Base-by-base conservation (phyloP, 2,113 vertebrate genomes). In the Pungitius pungitius region DNA sequence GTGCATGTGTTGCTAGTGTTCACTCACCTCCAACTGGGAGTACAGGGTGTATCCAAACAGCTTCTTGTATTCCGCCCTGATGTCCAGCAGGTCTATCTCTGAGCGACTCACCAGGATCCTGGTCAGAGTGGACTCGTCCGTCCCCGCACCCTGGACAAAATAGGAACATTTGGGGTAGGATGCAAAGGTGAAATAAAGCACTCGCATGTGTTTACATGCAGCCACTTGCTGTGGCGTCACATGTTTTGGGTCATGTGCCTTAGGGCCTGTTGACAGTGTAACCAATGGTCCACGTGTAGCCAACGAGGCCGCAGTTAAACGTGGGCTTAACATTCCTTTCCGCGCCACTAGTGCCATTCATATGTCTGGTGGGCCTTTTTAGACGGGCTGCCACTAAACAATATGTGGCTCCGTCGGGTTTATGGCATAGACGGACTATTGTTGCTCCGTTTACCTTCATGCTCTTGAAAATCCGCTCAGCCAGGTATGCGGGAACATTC, bases 41-140 rank as follows among this genome's bases (percentile, higher is more conserved):
- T 93, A 81, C 6, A 97, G 89, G 1, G 95, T 93, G 30, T 24
- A 62, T 56, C 96, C 95, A 76, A 87, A 95, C 30, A 92, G 82
- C 77, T 95, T 96, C 87, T 96, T 96, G 78, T 94, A 97, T 82
- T 96, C 95, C 0, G 84, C 81, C 88, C 87, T 94, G 85, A 97
- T 95, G 85, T 97, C 96, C 92, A 94, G 14, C 82, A 97, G 85
- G 81, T 97, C 96, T 0, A 94, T 86, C 88, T 97, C 96, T 2
- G 96, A 95, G 61, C 96, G 94, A 77, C 94, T 92, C 58, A 95
- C 94, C 18, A 97, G 75, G 52, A 96, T 94, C 86, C 96, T 92
- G 72, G 89, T 96, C 66, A 97, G 79, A 54, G 82, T 90, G 33
- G 88, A 91, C 84, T 97, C 96, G 12, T 94, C 92, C 14, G 96